Base-by-base conservation (phyloP, 2,113 vertebrate species). In the Ceyx melanurus region DNA sequence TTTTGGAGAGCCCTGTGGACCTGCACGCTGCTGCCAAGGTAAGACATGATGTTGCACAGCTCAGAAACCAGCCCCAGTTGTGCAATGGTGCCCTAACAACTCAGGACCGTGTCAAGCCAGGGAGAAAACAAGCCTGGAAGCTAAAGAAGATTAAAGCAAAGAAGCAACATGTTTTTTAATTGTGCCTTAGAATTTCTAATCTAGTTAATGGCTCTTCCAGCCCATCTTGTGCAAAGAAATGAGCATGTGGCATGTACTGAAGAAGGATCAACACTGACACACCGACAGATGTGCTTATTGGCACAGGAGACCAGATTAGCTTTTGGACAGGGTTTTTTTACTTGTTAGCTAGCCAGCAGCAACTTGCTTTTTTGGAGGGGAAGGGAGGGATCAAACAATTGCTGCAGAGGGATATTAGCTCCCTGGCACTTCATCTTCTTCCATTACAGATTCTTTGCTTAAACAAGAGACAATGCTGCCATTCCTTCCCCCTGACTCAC, bases 261-360 rank as follows among this genome's bases (percentile, higher is more conserved):
- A 93, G 91, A 72, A 94, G 93, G 91, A 96, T 97, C 96, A 97
- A 95, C 94, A 96, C 89, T 94, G 89, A 95, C 86, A 92, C 91
- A 88, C 88, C 58, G 17, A 80, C 94, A 95, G 92, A 94, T 96
- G 94, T 64, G 37, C 65, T 83, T 92, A 92, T 60, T 96, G 92
- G 96, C 95, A 93, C 74, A 77, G 53, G 75, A 96, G 74, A 89
- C 79, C 83, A 57, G 93, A 92, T 95, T 93, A 93, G 82, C 68
- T 78, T 95, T 96, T 95, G 90, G 93, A 94, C 74, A 37, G 58
- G 31, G 23, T 87, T 91, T 78, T 92, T 94, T 78, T 42, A 78
- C 76, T 95, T 88, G 91, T 85, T 92, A 94, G 93, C 81, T 86
- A 95, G 94, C 93, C 93, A 96, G 93, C 91, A 93, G 90, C 75